phyloP scores from a whole-genome alignment of 2,113 vertebrate species.

The Mandrillus leucophaeus region DNA sequence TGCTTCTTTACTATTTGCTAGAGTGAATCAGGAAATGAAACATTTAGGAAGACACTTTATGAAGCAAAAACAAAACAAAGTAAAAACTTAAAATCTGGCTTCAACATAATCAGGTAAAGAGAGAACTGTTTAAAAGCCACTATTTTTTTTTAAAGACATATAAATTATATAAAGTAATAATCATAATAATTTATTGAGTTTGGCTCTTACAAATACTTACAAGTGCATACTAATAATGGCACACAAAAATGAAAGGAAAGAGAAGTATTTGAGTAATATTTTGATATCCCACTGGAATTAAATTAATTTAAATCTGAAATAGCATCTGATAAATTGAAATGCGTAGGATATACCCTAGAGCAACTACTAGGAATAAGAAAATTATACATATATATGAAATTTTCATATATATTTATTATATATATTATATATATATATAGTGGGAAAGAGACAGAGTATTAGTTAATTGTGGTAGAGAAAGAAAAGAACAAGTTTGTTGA shows the following conservation, averaged over 20 bases:
- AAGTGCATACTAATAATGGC: background rate
- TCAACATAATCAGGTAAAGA: background rate
- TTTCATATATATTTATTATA: background rate
- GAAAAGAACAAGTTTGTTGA: background rate
- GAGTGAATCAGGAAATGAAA: background rate
- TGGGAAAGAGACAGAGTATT: no score
- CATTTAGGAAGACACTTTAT: background rate
- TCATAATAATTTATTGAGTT: background rate
- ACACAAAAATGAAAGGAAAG: background rate
- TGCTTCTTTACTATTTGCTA: background rate
- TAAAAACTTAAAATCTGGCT: no score
- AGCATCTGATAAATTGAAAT: background rate
- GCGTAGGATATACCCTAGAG: background rate
- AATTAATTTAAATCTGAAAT: background rate
- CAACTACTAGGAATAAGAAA: background rate
- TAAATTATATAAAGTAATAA: background rate
- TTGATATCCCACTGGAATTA: background rate
- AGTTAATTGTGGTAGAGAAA: no score
- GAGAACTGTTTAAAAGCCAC: background rate
- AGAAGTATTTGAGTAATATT: background rate
- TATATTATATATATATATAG: no score
- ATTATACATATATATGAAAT: background rate
- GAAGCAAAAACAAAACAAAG: background rate
- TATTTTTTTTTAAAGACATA: background rate
- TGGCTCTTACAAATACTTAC: no score